A percentile compares a stretch with the other conserved stretches of the same genome.
These are phyloP conservation scores for Meleagris gallopavo DNA, from an alignment of 2,113 vertebrate genomes.

Conservation along the genomic window DNA sequence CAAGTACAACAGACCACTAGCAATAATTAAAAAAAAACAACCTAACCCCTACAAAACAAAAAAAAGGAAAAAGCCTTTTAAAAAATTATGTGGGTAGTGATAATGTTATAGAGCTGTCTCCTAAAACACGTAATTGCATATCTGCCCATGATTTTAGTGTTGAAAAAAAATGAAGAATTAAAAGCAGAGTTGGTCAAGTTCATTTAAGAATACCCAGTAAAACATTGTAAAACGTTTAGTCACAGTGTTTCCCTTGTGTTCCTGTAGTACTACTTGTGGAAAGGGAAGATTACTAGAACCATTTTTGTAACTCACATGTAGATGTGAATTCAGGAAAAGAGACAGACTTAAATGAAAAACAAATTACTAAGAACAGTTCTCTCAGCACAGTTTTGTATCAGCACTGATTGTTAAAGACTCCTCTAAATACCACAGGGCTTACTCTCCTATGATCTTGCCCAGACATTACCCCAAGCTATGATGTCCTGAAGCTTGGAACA, in stretches of 20 bases:
- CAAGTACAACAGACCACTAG: not conserved
- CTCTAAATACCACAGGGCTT: not conserved
- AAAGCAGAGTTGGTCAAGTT: not conserved
- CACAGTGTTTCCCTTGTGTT: not conserved
- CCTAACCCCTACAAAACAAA: not conserved
- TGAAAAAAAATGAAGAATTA: not conserved
- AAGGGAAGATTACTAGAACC: not conserved
- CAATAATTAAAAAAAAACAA: not conserved
- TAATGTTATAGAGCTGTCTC: not conserved
- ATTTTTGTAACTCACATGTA: not conserved
- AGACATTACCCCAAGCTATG: not conserved
- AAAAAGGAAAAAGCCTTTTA: not conserved
- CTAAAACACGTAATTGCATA: not conserved
- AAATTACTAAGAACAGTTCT: not conserved
- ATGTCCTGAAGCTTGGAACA: not conserved
- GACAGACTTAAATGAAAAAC: not conserved
- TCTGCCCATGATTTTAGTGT: not conserved
- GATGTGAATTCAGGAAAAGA: not conserved
- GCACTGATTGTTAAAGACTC: not conserved
- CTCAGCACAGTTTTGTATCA: not conserved
- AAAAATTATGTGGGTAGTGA: not conserved
- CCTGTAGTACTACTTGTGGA: not conserved
- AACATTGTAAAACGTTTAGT: not conserved
- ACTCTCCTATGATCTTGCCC: not conserved
- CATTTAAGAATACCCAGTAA: not conserved